Conservation (phyloP, 53 echinoderm and acorn worm genomes). For the Temnopleurus reevesii region DNA sequence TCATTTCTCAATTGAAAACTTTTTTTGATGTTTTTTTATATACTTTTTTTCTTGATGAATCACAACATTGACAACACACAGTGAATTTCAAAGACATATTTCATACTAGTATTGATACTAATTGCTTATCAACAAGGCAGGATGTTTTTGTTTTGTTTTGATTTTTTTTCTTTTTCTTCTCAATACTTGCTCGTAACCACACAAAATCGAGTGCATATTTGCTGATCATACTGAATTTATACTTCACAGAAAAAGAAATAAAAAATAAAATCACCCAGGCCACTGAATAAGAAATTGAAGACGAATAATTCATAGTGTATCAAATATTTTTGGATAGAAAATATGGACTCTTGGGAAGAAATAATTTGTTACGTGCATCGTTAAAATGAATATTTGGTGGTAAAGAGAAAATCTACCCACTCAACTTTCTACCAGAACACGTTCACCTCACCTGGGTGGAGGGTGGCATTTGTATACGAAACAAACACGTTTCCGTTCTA, state of each 20-base stretch:
- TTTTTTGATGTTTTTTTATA: background rate
- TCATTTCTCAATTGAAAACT: slow-evolving; percentile 25
- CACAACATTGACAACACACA: slow-evolving; percentile 35
- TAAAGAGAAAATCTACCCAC: too few relatives aligned
- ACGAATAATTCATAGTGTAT: too few relatives aligned
- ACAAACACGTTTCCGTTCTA: too few relatives aligned
- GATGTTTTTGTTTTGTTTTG: slow-evolving; percentile 28
- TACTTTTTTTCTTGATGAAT: background rate
- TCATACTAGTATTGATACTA: slow-evolving; percentile 37
- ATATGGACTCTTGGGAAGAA: too few relatives aligned
- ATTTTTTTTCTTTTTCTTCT: background rate
- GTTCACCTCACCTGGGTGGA: too few relatives aligned
- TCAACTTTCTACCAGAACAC: too few relatives aligned
- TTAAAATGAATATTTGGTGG: too few relatives aligned
- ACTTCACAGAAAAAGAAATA: background rate
- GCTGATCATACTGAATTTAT: background rate
- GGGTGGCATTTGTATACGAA: too few relatives aligned
- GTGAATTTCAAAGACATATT: slow-evolving; percentile 57
- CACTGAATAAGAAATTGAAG: background rate
- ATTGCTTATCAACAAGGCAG: slow-evolving; percentile 54
- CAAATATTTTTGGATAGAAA: too few relatives aligned
- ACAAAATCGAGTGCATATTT: slow-evolving; percentile 45
- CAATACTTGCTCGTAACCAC: slow-evolving; percentile 36
- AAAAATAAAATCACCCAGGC: background rate
- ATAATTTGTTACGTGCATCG: too few relatives aligned